These are phyloP conservation scores for Ivindomyrus marchei DNA, from an alignment of 2,113 vertebrate genomes.

Conservation along the genomic window DNA sequence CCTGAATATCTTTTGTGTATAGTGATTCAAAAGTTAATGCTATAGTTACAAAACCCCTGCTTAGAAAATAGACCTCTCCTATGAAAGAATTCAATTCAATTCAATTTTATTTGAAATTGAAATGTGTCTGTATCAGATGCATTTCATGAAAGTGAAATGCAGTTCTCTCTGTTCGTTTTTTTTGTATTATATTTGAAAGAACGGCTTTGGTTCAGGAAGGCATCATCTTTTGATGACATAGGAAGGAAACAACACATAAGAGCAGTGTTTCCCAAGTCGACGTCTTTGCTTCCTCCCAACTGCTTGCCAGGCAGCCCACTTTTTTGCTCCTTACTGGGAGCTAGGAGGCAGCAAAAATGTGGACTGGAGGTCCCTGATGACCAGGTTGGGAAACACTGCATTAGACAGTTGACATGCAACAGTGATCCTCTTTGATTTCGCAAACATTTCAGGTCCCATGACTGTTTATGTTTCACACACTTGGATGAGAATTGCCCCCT, in stretches of 20 bases:
- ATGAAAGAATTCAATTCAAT: neutral
- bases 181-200: neutral
- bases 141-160: neutral
- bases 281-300: neutral
- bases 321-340: neutral
- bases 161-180: neutral
- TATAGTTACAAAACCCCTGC: neutral
- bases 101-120: neutral
- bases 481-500: neutral
- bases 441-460: slow-evolving; percentile 1
- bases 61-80: neutral
- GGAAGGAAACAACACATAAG: neutral
- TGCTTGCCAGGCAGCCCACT: neutral
- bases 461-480: neutral
- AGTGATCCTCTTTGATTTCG: neutral
- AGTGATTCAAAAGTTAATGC: neutral
- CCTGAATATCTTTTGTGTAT: neutral
- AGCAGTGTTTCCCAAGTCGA: neutral
- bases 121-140: neutral
- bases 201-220: neutral
- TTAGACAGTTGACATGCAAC: neutral
- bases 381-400: neutral
- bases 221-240: neutral
- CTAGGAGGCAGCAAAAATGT: neutral
- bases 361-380: neutral